These are phyloP conservation scores for Drosophila infuscata DNA, from an alignment of 2,888 invertebrate genomes.

Conservation along the genomic window DNA sequence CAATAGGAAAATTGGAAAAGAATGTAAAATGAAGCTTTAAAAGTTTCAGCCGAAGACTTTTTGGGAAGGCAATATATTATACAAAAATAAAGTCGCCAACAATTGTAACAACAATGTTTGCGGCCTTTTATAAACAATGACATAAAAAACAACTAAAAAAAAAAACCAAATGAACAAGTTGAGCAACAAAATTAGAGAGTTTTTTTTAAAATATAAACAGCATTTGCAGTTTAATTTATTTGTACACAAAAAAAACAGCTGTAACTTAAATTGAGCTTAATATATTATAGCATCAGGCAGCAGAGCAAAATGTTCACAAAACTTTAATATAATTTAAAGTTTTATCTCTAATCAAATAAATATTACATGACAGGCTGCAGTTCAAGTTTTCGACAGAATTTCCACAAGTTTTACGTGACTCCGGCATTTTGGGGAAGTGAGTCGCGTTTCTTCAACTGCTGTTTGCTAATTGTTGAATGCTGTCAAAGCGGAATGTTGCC, in stretches of 20 bases:
- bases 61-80: conserved; percentile 60
- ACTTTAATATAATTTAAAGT: conserved; percentile 19
- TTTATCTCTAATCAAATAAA: conserved; percentile 30
- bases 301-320: background rate
- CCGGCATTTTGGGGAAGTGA: background rate
- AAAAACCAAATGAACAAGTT: conserved; percentile 1
- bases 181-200: background rate
- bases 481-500: conserved; percentile 31
- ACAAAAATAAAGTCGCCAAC: conserved; percentile 44
- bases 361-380: conserved; percentile 14
- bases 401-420: conserved; percentile 30
- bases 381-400: conserved; percentile 1
- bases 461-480: conserved; percentile 63
- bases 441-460: background rate
- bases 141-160: conserved; percentile 2
- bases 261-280: conserved; percentile 46
- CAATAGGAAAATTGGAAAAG: conserved; percentile 18
- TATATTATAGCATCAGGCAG: conserved; percentile 45
- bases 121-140: conserved; percentile 28
- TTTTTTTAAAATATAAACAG: background rate
- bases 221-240: background rate
- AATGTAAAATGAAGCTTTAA: conserved; percentile 38
- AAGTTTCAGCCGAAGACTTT: conserved; percentile 51
- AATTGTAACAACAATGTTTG: conserved; percentile 47
- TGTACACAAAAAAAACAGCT: conserved; percentile 14